A percentile compares a stretch with the other conserved stretches of the same genome.
These are phyloP conservation scores for Triops cancriformis DNA, from an alignment of 1,140 invertebrate genomes.

Conservation along the genomic window DNA sequence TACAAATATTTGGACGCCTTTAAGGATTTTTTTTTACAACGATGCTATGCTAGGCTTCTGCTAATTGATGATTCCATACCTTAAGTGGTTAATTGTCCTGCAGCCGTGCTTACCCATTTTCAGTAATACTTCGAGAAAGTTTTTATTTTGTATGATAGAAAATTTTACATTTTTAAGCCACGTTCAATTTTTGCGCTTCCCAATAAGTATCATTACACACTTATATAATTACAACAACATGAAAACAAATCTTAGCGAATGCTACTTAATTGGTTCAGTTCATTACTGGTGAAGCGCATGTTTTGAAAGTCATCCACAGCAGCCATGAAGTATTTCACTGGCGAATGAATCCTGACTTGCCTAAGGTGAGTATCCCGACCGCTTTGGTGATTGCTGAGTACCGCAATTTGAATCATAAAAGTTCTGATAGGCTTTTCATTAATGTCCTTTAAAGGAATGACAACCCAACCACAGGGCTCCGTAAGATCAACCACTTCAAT, in stretches of 20 bases:
- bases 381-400: slow-evolving; percentile 96
- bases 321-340: slow-evolving; percentile 67
- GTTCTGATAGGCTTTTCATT: slow-evolving; percentile 75
- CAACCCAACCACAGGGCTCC: slow-evolving; percentile 93
- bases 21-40: no score
- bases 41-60: no score
- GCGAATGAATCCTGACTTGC: slow-evolving; percentile 92
- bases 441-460: slow-evolving; percentile 82
- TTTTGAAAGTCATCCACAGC: slow-evolving; percentile 61
- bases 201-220: no score
- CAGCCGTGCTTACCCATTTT: no score
- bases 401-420: slow-evolving; percentile 95
- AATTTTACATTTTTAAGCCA: no score
- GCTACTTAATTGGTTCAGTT: neutral
- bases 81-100: no score
- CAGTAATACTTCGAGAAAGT: no score
- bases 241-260: neutral
- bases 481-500: slow-evolving; percentile 87
- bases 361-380: slow-evolving; percentile 95
- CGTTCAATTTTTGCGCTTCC: no score
- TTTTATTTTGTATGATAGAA: no score
- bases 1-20: no score
- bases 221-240: no score
- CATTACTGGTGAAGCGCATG: slow-evolving; percentile 18
- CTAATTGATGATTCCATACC: no score